Evolutionary conservation across 1,140 invertebrate genomes (phyloP), one percentile per base, ranked within the genome.

Genomic region (Prorops nasuta): DNA sequence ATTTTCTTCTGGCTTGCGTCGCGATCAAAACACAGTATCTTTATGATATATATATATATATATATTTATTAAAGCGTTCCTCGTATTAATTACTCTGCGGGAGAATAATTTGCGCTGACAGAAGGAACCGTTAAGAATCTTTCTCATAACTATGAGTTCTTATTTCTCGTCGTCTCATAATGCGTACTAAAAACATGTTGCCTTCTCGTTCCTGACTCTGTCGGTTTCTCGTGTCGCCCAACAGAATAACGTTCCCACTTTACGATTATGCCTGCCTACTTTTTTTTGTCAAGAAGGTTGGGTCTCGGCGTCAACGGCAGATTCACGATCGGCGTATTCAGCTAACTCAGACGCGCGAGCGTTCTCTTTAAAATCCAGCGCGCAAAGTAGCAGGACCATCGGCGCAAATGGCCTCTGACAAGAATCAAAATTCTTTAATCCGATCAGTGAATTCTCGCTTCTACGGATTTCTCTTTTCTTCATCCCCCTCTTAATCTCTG

Each of bases 221-320:
- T n/a, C 40, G 31, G 45, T 45, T 42, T 47, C 57, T 54, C 52
- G 45, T 49, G 52, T 60, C 58, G 57, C 49, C 45, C 57, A 45
- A 49, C n/a, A 60, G 57, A 60, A 60, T 60, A 60, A 60, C 58
- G 60, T 60, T 60, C 58, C 44, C 58, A 60, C 58, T 60, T 60
- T 60, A 60, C 57, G 58, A 60, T 60, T 60, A 56, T 60, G 58
- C 45, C 50, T 56, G 57, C 57, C 58, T 56, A 60, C 53, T 56
- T 60, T 52, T 60, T 35, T 51, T 59, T 46, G 41, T 49, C 57
- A 51, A 56, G 18, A 22, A 37, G 44, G 41, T 40, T 20, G 57
- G 44, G 45, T 51, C 16, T 31, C 32, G 42, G 58, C 55, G 38
- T 60, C 57, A 60, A 56, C 58, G 49, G 44, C 58, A 60, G 57